Evolutionary conservation across 2,797 vertebrate genomes (phyloP).

Genomic region (Chanos chanos): DNA sequence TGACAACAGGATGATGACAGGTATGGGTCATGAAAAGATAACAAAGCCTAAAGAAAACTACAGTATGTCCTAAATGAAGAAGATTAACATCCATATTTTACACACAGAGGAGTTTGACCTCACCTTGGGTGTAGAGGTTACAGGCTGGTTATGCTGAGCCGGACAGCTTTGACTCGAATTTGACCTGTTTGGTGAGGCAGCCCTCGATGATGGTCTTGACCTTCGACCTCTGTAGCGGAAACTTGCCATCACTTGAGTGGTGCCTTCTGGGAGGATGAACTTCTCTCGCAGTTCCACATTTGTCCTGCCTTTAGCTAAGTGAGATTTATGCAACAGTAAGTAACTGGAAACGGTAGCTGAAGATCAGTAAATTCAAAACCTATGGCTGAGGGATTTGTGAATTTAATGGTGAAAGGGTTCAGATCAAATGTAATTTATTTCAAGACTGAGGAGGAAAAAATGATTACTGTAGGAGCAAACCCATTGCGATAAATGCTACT

Average conservation of each 20-base stretch:
- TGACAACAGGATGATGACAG: constrained; percentile 32
- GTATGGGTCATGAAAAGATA: background rate
- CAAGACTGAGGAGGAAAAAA: constrained; percentile 18
- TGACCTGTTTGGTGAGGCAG: constrained; percentile 91
- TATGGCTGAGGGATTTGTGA: background rate
- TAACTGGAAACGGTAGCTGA: no score
- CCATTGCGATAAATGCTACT: constrained; percentile 18
- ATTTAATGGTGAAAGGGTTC: background rate
- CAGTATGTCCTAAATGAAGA: background rate
- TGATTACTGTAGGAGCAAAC: constrained; percentile 31
- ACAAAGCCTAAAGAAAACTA: background rate
- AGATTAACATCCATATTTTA: background rate
- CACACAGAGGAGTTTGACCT: background rate
- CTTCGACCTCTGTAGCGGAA: constrained; percentile 92
- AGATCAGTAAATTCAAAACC: no score
- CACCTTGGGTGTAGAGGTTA: constrained; percentile 85
- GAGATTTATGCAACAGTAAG: no score
- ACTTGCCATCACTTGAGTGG: constrained; percentile 92
- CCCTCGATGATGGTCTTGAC: constrained; percentile 91
- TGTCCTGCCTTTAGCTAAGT: constrained; percentile 92
- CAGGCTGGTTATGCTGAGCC: constrained; percentile 62
- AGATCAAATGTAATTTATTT: constrained; percentile 7
- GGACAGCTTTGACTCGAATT: constrained; percentile 86
- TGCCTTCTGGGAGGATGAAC: constrained; percentile 94
- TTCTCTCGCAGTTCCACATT: constrained; percentile 96